Evolutionary conservation across 2,797 vertebrate species (phyloP), one percentile per base, ranked within the genome.

Genomic region (Apodemus agrarius): DNA sequence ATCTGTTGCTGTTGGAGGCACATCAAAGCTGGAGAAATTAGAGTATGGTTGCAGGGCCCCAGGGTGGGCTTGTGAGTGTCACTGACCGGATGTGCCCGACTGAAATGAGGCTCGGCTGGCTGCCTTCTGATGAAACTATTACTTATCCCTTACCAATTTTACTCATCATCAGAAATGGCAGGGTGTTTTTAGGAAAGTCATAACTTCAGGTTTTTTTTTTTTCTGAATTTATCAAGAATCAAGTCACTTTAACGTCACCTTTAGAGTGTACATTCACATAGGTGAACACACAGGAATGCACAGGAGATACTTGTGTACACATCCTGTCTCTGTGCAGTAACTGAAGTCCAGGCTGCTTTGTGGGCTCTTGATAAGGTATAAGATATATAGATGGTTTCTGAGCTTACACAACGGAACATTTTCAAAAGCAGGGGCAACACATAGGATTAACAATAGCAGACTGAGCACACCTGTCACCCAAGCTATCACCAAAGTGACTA

Each of bases 401-500:
- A 26, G 19, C 37, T 94, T n/a, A 85, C 2, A 52, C 5, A 89
- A 57, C 69, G 22, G 72, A 84, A 54, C n/a, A 90, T 37, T 72
- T 76, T 65, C 31, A 80, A 91, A 52, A 43, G 69, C 43, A 90
- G 63, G 26, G 3, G 37, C 1, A 17, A 95, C 52, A 3, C 59
- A 86, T 59, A 14, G 46, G 34, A 54, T 65, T 69, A 75, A 89
- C 2, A 8, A 76, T 4, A 46, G 6, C n/a, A 87, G 85, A 40
- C 37, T 75, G 31, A 74, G 21, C 37, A 61, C 22, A 26, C 19
- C 72, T 21, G 21, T 75, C 57, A 40, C 49, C 57, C 0, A 24
- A 86, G 43, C 61, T 7, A 67, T 93, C 67, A 86, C 52, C 88
- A 46, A 93, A 84, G 61, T 37, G 17, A 85, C 43, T 65, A 34